A percentile compares a stretch with the other conserved stretches of the same genome.
phyloP scores from a whole-genome alignment of 2,888 invertebrate species.

The Lepidonotus clava region DNA sequence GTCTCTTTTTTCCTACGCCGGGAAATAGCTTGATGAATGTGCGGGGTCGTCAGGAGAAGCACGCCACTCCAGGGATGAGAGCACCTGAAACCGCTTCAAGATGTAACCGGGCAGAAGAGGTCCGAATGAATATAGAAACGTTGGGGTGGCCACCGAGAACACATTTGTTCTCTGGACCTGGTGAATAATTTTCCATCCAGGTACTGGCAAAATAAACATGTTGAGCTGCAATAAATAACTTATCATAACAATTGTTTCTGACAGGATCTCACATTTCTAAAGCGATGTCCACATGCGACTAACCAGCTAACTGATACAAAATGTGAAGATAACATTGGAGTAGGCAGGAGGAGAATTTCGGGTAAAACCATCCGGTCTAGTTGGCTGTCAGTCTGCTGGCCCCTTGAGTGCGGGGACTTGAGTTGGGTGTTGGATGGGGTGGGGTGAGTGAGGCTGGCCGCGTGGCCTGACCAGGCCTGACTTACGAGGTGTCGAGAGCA shows the following conservation, averaged over 20 bases:
- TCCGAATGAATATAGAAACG: too few relatives aligned
- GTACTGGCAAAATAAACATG: too few relatives aligned
- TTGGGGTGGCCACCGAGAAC: too few relatives aligned
- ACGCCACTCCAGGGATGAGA: neutral
- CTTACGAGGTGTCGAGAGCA: conserved; percentile 32
- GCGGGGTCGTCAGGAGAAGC: neutral
- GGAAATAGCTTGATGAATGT: neutral
- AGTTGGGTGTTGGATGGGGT: neutral
- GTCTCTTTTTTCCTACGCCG: neutral
- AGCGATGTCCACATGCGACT: too few relatives aligned
- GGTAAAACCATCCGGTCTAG: too few relatives aligned
- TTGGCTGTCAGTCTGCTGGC: neutral
- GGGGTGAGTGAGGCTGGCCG: neutral
- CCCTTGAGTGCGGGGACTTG: neutral
- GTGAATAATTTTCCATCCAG: neutral
- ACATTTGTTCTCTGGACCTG: too few relatives aligned
- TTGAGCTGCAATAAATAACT: too few relatives aligned
- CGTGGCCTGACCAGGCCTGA: neutral
- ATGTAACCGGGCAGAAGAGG: neutral
- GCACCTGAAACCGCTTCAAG: neutral
- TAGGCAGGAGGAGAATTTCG: too few relatives aligned
- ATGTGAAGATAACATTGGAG: too few relatives aligned
- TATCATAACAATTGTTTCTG: too few relatives aligned
- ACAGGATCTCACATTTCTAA: too few relatives aligned
- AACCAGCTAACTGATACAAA: too few relatives aligned